Evolutionary conservation across 2,113 vertebrate genomes (phyloP).

Genomic region (Elgaria multicarinata): DNA sequence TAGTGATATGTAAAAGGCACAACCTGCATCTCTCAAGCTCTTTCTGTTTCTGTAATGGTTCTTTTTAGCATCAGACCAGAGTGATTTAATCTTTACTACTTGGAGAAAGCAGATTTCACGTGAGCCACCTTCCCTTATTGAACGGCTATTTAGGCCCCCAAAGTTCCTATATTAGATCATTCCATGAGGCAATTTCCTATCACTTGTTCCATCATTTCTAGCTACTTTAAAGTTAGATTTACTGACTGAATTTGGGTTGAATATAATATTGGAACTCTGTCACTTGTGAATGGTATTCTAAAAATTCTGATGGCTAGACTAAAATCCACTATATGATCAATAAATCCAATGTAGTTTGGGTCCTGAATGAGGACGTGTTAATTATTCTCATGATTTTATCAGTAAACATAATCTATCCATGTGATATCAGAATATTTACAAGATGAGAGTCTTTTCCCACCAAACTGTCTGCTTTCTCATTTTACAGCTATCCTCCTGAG

Average conservation of each 20-base stretch:
- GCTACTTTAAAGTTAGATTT: not conserved
- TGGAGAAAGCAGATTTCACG: not conserved
- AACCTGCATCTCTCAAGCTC: constrained; percentile 27
- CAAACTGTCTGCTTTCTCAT: not conserved
- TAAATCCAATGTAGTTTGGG: not conserved
- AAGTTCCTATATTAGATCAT: not conserved
- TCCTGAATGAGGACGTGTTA: not conserved
- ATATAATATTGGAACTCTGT: not conserved
- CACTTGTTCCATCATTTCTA: not conserved
- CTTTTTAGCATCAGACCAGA: constrained; percentile 62
- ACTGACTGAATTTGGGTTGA: not conserved
- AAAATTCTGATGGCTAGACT: not conserved
- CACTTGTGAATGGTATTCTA: not conserved
- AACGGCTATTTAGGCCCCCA: not conserved
- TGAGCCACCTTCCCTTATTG: not conserved
- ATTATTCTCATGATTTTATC: not conserved
- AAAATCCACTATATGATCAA: not conserved
- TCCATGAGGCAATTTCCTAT: not conserved
- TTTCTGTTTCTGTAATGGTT: constrained; percentile 43
- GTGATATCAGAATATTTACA: not conserved
- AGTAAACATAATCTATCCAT: not conserved
- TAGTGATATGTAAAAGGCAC: constrained; percentile 60
- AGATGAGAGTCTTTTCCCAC: not conserved
- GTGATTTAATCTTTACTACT: not conserved
- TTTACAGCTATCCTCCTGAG: not conserved